Conservation (phyloP, 2,113 vertebrate genomes). For the Parotia lawesii region DNA sequence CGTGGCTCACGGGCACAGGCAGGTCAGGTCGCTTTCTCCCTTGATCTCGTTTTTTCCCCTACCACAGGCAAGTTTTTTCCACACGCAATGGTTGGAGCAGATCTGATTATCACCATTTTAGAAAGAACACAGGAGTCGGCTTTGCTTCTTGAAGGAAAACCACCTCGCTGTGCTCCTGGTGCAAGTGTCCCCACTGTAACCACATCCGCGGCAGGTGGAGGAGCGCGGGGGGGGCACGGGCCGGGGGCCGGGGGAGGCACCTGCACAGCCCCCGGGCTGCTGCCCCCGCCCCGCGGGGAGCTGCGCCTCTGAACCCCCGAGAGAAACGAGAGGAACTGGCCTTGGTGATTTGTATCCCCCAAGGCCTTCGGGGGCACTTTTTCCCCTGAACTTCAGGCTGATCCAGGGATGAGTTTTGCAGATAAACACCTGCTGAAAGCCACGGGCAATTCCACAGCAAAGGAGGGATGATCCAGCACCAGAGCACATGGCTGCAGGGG, state of each 20-base stretch:
- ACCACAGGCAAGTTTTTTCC: background rate
- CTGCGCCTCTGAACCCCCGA: fast-evolving
- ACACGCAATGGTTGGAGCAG: background rate
- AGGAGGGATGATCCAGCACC: background rate
- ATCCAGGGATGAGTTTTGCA: background rate
- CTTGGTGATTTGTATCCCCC: background rate
- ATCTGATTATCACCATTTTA: background rate
- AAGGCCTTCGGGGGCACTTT: background rate
- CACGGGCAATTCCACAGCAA: background rate
- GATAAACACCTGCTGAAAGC: background rate
- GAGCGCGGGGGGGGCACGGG: fast-evolving
- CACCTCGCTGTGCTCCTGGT: background rate
- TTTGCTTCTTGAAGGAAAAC: constrained; percentile 8
- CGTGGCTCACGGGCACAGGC: background rate
- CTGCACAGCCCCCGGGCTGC: background rate
- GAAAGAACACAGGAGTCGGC: background rate
- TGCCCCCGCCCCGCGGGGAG: fast-evolving
- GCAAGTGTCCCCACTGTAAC: background rate
- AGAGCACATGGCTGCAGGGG: background rate
- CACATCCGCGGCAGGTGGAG: constrained; percentile 36
- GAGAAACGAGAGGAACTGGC: too few relatives aligned
- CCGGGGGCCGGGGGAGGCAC: background rate
- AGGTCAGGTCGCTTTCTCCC: background rate
- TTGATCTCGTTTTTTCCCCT: background rate
- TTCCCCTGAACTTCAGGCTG: background rate